These are phyloP conservation scores for Pitta sordida DNA, from an alignment of 2,113 vertebrate species.

Conservation along the genomic window DNA sequence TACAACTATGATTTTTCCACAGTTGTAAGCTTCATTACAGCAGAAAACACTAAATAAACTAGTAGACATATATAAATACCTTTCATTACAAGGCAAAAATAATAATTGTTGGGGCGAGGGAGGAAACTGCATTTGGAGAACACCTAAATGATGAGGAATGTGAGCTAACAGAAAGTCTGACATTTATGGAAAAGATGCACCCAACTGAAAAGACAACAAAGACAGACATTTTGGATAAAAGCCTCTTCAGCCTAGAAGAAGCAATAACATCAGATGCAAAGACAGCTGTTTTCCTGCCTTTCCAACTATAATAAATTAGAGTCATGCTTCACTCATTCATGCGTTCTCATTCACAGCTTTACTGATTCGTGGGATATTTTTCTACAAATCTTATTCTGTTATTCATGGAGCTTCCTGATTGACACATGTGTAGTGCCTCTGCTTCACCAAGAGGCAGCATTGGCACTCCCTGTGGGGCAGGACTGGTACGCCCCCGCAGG, in stretches of 20 bases:
- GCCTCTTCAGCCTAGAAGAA: not conserved
- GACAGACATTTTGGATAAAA: constrained; percentile 5
- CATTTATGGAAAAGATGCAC: not conserved
- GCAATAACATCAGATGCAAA: not conserved
- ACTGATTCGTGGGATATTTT: too few relatives aligned
- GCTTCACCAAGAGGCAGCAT: too few relatives aligned
- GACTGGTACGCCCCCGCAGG: too few relatives aligned
- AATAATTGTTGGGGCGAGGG: rapidly evolving
- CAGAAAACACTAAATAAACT: not conserved
- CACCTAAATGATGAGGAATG: not conserved
- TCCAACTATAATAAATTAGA: constrained; percentile 28
- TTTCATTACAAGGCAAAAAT: not conserved
- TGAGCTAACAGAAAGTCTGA: not conserved
- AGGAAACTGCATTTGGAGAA: not conserved
- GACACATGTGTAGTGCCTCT: too few relatives aligned
- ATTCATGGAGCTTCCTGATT: too few relatives aligned
- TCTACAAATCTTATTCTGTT: too few relatives aligned
- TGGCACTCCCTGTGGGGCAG: too few relatives aligned
- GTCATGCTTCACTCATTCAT: too few relatives aligned
- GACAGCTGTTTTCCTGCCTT: not conserved
- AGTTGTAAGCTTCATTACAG: not conserved
- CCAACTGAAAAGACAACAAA: not conserved
- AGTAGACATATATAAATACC: not conserved
- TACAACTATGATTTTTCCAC: not conserved
- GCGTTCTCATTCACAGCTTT: too few relatives aligned